Evolutionary conservation across 2,113 vertebrate species (phyloP).

Genomic region (Ginglymostoma cirratum): DNA sequence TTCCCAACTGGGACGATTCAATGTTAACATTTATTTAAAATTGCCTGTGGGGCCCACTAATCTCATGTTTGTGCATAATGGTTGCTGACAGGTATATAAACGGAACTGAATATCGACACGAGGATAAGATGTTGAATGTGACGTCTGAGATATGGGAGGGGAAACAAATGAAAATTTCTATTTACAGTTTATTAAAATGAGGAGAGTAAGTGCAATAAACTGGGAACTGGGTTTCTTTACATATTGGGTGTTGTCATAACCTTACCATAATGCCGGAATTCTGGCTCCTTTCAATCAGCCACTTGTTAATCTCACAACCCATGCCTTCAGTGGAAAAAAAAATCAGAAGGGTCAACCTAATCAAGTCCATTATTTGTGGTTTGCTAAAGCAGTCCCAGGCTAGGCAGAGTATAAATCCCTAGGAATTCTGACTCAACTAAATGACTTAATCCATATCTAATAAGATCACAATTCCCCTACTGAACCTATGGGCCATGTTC

Average conservation of each 20-base stretch:
- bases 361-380: background rate
- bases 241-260: background rate
- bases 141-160: background rate
- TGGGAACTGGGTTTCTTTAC: background rate
- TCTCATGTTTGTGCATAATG: background rate
- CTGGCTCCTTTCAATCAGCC: background rate
- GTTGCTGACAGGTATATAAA: background rate
- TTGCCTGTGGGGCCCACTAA: background rate
- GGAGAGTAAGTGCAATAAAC: background rate
- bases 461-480: background rate
- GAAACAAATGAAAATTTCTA: background rate
- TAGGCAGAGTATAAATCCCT: background rate
- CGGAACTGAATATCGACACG: background rate
- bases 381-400: background rate
- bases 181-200: background rate
- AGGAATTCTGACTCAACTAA: background rate
- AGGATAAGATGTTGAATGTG: background rate
- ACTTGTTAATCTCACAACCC: background rate
- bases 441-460: background rate
- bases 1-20: background rate
- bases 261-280: background rate
- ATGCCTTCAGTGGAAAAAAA: background rate
- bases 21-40: background rate
- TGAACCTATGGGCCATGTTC: background rate
- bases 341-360: background rate